Evolutionary conservation across 2,888 invertebrate species (phyloP).

Genomic region (Lobophora halterata): DNA sequence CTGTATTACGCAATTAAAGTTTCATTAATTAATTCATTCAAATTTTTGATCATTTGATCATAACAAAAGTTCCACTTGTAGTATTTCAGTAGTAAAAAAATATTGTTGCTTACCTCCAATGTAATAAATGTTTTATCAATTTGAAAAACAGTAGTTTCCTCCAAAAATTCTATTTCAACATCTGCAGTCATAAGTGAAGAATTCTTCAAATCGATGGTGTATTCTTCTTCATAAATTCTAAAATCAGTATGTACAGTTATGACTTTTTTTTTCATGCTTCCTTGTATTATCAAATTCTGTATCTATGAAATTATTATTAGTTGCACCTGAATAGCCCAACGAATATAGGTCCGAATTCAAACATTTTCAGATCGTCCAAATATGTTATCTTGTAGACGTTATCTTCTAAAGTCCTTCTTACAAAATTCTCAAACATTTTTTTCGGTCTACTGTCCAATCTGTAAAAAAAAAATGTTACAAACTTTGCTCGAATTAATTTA

Average conservation of each 20-base stretch:
- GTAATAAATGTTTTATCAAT: slow-evolving; percentile 57
- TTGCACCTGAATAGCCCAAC: slow-evolving; percentile 55
- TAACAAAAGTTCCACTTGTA: no score
- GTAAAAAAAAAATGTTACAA: no score
- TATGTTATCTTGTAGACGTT: slow-evolving; percentile 64
- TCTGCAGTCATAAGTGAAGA: slow-evolving; percentile 74
- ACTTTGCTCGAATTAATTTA: no score
- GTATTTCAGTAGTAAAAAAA: no score
- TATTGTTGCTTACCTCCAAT: slow-evolving; percentile 63
- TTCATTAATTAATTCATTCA: no score
- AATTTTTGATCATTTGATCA: no score
- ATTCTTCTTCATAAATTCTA: slow-evolving; percentile 71
- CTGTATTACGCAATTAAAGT: no score
- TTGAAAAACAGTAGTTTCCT: slow-evolving; percentile 66
- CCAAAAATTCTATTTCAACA: slow-evolving; percentile 66
- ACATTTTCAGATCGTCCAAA: slow-evolving; percentile 66
- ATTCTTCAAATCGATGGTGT: slow-evolving; percentile 76
- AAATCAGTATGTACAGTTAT: slow-evolving; percentile 17
- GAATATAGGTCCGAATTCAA: slow-evolving; percentile 73
- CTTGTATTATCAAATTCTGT: not conserved
- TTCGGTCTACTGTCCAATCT: slow-evolving; percentile 72
- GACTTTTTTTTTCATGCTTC: not conserved
- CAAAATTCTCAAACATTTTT: slow-evolving; percentile 72
- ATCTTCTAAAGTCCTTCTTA: slow-evolving; percentile 59
- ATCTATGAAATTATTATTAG: not conserved